Evolutionary conservation across 2,797 vertebrate genomes (phyloP).

Genomic region (Borostomias antarcticus): DNA sequence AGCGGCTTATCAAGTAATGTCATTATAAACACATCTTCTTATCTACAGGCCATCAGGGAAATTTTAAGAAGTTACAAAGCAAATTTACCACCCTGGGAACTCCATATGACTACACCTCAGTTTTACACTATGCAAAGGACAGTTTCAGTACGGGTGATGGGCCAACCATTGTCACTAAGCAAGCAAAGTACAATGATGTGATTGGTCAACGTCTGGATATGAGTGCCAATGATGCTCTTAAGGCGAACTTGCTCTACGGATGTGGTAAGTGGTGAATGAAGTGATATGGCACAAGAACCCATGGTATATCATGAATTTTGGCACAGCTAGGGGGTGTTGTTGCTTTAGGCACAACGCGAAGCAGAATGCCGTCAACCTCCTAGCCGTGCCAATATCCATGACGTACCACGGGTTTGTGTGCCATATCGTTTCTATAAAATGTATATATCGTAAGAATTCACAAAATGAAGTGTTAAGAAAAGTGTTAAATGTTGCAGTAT

Average conservation of each 20-base stretch:
- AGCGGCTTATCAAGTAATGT: too few relatives aligned
- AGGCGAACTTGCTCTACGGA: conserved; percentile 81
- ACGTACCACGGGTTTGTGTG: background rate
- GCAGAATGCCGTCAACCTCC: too few relatives aligned
- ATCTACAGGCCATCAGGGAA: conserved; percentile 8
- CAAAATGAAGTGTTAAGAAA: too few relatives aligned
- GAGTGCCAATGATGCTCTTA: conserved; percentile 61
- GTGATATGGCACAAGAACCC: background rate
- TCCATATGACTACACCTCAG: conserved; percentile 82
- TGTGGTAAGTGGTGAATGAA: conserved; percentile 77
- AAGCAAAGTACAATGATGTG: conserved; percentile 73
- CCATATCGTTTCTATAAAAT: too few relatives aligned
- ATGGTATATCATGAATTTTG: too few relatives aligned
- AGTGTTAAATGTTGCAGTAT: too few relatives aligned
- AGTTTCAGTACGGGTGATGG: conserved; percentile 75
- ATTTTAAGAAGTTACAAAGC: conserved; percentile 17
- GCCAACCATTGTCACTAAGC: conserved; percentile 82
- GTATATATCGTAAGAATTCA: too few relatives aligned
- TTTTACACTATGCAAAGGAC: conserved; percentile 82
- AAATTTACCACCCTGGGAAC: conserved; percentile 65
- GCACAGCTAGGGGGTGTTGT: too few relatives aligned
- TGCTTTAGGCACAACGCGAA: too few relatives aligned
- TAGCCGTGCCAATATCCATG: background rate
- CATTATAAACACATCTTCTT: too few relatives aligned
- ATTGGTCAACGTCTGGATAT: conserved; percentile 83